Evolutionary conservation across 1,140 invertebrate species (phyloP).

Genomic region (Drosophila kikkawai): DNA sequence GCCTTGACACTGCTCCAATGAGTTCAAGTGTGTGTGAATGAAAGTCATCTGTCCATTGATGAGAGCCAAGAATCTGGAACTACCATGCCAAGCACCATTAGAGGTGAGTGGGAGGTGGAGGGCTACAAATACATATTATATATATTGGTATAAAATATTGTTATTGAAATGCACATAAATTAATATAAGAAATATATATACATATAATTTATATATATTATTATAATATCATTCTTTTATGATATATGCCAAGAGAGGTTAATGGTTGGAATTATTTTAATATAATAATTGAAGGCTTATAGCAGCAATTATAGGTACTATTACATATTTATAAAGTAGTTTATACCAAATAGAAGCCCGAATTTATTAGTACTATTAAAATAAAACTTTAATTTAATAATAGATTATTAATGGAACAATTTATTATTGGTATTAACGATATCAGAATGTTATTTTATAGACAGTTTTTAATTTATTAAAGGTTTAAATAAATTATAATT

Average conservation of each 20-base stretch:
- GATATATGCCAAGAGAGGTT: neutral
- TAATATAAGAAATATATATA: no score
- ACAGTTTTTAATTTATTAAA: neutral
- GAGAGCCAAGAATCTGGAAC: constrained; percentile 54
- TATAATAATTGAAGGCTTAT: neutral
- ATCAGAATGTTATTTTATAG: neutral
- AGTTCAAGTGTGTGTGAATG: constrained; percentile 13
- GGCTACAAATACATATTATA: neutral
- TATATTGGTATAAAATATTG: no score
- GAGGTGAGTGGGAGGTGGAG: constrained; percentile 60
- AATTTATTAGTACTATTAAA: neutral
- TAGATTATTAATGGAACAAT: no score
- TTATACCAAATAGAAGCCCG: no score
- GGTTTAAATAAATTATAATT: neutral
- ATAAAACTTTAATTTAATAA: neutral
- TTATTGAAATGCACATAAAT: no score
- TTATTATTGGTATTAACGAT: neutral
- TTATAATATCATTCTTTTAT: neutral
- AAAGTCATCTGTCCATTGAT: constrained; percentile 45
- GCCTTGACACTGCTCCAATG: constrained; percentile 34
- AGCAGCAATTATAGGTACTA: neutral
- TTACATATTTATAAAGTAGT: neutral
- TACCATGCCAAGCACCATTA: constrained; percentile 81
- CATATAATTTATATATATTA: neutral
- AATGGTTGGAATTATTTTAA: neutral